A percentile compares a stretch with the other conserved stretches of the same genome.
Conservation (phyloP, 2,797 vertebrate species). For the Premnoplex brunnescens region DNA sequence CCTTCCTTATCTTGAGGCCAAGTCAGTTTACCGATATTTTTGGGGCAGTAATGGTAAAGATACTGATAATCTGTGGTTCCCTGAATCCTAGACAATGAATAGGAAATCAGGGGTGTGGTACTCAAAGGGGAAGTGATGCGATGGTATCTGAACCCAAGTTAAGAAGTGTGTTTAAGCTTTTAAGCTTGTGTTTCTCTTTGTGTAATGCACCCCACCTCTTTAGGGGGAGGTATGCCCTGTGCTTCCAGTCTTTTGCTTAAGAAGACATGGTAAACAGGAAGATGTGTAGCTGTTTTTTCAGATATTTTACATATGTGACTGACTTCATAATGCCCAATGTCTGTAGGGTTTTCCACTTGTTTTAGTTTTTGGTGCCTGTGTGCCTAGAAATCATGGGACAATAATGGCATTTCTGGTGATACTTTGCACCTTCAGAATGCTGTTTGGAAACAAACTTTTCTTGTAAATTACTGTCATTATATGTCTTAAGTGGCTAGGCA, state of each 20-base stretch:
- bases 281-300: neutral
- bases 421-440: neutral
- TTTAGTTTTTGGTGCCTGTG: neutral
- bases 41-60: neutral
- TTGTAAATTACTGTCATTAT: neutral
- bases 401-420: neutral
- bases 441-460: neutral
- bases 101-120: neutral
- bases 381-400: neutral
- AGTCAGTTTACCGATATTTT: neutral
- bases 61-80: neutral
- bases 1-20: neutral
- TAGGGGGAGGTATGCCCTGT: neutral
- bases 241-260: neutral
- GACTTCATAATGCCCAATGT: neutral
- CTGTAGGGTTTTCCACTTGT: neutral
- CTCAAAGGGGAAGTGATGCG: neutral
- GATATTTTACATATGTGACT: neutral
- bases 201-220: neutral
- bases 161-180: neutral
- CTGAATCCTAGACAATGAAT: neutral
- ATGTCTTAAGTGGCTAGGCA: neutral
- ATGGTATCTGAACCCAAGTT: neutral
- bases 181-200: neutral
- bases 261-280: neutral